These are phyloP conservation scores for Thalassaphorura encarpata DNA, from an alignment of 1,140 invertebrate genomes.

Conservation along the genomic window DNA sequence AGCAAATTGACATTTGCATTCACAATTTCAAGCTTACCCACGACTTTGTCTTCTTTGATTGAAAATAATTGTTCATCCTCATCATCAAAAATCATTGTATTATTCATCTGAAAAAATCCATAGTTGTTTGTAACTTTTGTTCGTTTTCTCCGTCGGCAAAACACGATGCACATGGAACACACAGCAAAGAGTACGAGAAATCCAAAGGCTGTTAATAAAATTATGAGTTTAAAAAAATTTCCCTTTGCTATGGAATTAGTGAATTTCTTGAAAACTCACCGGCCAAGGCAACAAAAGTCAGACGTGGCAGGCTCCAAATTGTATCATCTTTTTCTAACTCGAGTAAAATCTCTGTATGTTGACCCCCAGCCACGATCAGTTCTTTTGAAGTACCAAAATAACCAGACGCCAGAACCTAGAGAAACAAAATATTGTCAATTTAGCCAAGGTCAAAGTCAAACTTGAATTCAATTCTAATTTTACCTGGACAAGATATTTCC, in stretches of 20 bases:
- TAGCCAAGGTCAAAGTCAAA: background rate
- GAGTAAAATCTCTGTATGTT: constrained; percentile 49
- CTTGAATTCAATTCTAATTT: background rate
- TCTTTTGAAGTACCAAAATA: constrained; percentile 46
- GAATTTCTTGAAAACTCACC: constrained; percentile 44
- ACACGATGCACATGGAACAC: constrained; percentile 19
- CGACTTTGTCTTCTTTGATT: constrained; percentile 11
- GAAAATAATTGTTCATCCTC: constrained; percentile 30
- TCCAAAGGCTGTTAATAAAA: constrained; percentile 17
- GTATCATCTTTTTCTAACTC: constrained; percentile 52
- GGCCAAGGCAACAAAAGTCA: constrained; percentile 58
- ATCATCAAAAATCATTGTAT: constrained; percentile 26
- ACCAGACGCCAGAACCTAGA: constrained; percentile 32
- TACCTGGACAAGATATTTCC: constrained; percentile 44
- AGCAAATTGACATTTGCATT: too few relatives aligned
- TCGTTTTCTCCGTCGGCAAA: constrained; percentile 12
- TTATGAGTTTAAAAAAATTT: background rate
- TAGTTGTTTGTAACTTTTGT: constrained; percentile 11
- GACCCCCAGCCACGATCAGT: constrained; percentile 40
- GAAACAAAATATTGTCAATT: background rate
- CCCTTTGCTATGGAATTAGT: background rate
- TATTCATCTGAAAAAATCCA: constrained; percentile 30
- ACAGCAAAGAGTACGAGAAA: constrained; percentile 17
- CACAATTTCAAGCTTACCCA: constrained; percentile 22
- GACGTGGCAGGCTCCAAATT: constrained; percentile 58